Percentiles rank a stretch among this genome's conserved stretches.
Conservation (phyloP, 2,113 vertebrate genomes). For the Xenopus borealis region DNA sequence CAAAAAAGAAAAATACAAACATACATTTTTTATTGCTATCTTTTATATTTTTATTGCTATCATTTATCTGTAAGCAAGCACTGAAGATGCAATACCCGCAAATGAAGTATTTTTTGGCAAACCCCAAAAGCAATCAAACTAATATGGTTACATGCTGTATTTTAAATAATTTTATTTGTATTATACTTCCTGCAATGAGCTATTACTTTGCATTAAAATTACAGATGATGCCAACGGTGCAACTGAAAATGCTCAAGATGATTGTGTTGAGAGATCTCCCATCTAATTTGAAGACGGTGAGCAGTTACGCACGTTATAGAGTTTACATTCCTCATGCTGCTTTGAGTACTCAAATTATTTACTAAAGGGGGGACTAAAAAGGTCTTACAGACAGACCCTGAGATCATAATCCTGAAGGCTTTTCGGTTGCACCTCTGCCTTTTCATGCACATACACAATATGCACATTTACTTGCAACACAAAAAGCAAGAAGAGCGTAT, state of each 20-base stretch:
- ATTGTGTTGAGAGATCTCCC: background rate
- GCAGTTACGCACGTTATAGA: too few relatives aligned
- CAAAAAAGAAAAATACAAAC: background rate
- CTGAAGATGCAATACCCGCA: background rate
- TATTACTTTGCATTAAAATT: background rate
- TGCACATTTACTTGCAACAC: conserved; percentile 15
- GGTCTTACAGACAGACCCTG: too few relatives aligned
- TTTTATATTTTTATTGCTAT: too few relatives aligned
- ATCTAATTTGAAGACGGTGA: too few relatives aligned
- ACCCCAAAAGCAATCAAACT: background rate
- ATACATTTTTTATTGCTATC: background rate
- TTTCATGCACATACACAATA: conserved; percentile 21
- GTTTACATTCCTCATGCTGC: too few relatives aligned
- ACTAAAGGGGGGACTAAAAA: too few relatives aligned
- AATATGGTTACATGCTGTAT: background rate
- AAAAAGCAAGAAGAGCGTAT: conserved; percentile 58
- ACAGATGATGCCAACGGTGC: conserved; percentile 8
- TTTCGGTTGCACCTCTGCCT: conserved; percentile 13
- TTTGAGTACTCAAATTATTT: too few relatives aligned
- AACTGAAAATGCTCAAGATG: conserved; percentile 17
- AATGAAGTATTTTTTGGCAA: background rate
- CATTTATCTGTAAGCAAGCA: background rate
- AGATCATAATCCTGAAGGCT: background rate
- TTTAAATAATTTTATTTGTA: background rate
- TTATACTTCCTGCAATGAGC: background rate